A percentile compares a stretch with the other conserved stretches of the same genome.
phyloP scores from a whole-genome alignment of 2,113 vertebrate genomes.

The Hoplias malabaricus region DNA sequence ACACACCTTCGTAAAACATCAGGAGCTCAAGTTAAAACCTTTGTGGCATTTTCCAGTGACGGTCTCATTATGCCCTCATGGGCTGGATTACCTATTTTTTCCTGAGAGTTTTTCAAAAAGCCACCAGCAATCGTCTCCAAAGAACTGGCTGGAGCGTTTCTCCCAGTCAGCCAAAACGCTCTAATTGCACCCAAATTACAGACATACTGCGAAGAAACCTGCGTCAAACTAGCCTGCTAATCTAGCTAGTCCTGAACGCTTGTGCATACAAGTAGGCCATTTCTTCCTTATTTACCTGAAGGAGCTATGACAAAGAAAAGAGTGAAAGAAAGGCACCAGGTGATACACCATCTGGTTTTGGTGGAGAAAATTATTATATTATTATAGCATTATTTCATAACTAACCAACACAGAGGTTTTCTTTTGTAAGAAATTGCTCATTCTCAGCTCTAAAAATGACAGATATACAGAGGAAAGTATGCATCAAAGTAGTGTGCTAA shows the following conservation, averaged over 20 bases:
- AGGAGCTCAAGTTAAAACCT: background rate
- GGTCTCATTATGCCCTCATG: background rate
- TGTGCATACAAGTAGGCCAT: too few relatives aligned
- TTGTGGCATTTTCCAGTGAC: background rate
- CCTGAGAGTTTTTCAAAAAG: background rate
- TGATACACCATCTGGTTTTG: too few relatives aligned
- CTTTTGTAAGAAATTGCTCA: too few relatives aligned
- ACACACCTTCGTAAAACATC: background rate
- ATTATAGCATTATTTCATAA: too few relatives aligned
- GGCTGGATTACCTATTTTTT: background rate
- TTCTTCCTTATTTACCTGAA: too few relatives aligned
- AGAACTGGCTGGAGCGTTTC: background rate
- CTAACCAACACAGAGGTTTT: too few relatives aligned
- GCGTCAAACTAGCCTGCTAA: background rate
- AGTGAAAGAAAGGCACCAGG: too few relatives aligned
- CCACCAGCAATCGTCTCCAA: background rate
- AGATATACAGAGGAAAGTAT: background rate
- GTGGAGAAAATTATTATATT: too few relatives aligned
- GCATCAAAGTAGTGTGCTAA: background rate
- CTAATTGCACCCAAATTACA: background rate
- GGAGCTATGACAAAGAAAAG: too few relatives aligned
- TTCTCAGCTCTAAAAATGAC: background rate
- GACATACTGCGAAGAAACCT: background rate
- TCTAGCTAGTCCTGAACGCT: too few relatives aligned
- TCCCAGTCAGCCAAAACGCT: background rate